A percentile compares a stretch with the other conserved stretches of the same genome.
Conservation (phyloP, 1,140 invertebrate genomes). For the Cherax quadricarinatus region DNA sequence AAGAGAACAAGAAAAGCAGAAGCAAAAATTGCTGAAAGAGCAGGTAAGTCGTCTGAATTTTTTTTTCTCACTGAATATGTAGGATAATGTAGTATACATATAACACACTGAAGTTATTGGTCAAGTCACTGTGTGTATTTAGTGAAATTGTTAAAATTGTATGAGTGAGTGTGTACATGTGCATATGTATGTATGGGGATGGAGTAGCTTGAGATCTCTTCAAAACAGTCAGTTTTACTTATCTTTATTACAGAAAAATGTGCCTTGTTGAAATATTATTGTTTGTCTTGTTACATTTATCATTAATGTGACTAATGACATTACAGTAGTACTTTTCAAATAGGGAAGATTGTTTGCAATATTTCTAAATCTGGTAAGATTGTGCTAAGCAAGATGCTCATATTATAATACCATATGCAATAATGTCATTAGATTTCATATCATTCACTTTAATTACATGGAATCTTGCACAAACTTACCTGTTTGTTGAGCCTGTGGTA, state of each 20-base stretch:
- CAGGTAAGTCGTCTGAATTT: conserved; percentile 83
- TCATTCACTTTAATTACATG: not conserved
- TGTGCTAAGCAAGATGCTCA: not conserved
- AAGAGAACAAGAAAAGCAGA: conserved; percentile 85
- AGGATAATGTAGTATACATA: conserved; percentile 4
- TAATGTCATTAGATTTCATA: not conserved
- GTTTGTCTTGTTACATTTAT: not conserved
- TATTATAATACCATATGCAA: not conserved
- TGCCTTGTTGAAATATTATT: conserved; percentile 62
- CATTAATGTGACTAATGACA: not conserved
- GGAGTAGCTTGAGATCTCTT: not conserved
- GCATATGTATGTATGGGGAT: not conserved
- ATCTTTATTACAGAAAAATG: conserved; percentile 28
- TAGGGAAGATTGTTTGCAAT: conserved; percentile 12
- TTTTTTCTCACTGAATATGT: not conserved
- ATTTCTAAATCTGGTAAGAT: not conserved
- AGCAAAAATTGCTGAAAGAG: conserved; percentile 89
- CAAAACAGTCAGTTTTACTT: not conserved
- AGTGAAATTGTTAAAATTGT: not conserved
- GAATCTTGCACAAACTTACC: conserved; percentile 2
- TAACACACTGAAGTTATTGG: not conserved
- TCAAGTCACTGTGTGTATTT: not conserved
- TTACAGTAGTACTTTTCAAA: not conserved
- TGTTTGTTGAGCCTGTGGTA: not conserved
- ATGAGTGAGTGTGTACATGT: too few relatives aligned